Conservation (phyloP, 2,113 vertebrate species). For the Siniperca chuatsi region DNA sequence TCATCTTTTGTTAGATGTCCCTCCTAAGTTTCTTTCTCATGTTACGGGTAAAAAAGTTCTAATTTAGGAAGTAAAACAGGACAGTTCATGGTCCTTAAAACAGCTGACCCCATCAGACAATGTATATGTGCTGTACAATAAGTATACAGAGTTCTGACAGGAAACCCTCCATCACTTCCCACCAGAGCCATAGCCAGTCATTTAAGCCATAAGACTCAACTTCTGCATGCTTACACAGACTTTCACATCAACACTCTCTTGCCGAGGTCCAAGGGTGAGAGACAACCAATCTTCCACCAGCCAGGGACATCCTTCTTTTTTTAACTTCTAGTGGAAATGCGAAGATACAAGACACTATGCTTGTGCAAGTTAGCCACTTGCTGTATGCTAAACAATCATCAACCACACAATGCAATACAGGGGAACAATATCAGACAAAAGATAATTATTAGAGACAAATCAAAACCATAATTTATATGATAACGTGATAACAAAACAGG, state of each 20-base stretch:
- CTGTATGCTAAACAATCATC: neutral
- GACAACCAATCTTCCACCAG: neutral
- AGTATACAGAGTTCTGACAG: slow-evolving; percentile 21
- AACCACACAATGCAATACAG: neutral
- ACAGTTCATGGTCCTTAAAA: neutral
- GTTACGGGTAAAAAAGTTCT: neutral
- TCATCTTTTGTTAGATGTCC: neutral
- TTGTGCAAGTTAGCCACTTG: neutral
- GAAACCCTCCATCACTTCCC: slow-evolving; percentile 24
- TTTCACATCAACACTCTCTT: slow-evolving; percentile 4
- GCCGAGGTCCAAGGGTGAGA: slow-evolving; percentile 26
- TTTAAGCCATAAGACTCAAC: slow-evolving; percentile 9
- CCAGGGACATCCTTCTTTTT: neutral
- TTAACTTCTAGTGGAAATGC: neutral
- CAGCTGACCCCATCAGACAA: neutral
- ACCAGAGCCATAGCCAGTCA: neutral
- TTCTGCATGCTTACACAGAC: slow-evolving; percentile 21
- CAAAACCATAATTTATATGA: neutral
- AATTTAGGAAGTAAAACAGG: slow-evolving; percentile 1
- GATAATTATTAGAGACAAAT: neutral
- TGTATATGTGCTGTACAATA: neutral
- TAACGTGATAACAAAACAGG: neutral
- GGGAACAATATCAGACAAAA: neutral
- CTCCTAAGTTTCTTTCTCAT: neutral
- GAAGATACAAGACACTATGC: slow-evolving; percentile 14